These are phyloP conservation scores for Teleogryllus oceanicus DNA, from an alignment of 2,888 invertebrate genomes.

Conservation along the genomic window DNA sequence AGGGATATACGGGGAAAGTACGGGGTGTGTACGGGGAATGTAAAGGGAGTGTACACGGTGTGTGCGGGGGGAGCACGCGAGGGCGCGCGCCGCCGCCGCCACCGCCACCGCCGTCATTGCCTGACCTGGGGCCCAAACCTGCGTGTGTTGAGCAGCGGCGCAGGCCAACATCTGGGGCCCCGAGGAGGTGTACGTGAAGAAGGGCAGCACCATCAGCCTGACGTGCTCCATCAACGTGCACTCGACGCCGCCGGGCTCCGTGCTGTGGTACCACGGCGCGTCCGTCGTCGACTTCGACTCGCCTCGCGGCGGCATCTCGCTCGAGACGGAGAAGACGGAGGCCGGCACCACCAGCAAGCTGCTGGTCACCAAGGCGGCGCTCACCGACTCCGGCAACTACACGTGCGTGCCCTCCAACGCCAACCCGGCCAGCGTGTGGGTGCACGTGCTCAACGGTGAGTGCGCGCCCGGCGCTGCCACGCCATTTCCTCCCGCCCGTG, in stretches of 20 bases:
- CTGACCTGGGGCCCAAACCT: not conserved
- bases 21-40: too few species aligned
- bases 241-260: slow-evolving; percentile 71
- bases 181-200: slow-evolving; percentile 83
- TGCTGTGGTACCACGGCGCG: slow-evolving; percentile 81
- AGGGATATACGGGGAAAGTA: too few species aligned
- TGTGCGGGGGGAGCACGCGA: too few species aligned
- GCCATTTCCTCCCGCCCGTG: too few species aligned
- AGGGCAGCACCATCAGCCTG: slow-evolving; percentile 84
- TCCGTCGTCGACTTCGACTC: slow-evolving; percentile 80
- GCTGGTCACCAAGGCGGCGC: slow-evolving; percentile 78
- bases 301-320: slow-evolving; percentile 77
- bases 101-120: not conserved
- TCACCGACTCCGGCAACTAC: slow-evolving; percentile 80
- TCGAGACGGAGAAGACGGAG: slow-evolving; percentile 79
- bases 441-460: slow-evolving; percentile 81
- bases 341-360: slow-evolving; percentile 78
- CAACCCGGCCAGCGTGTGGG: slow-evolving; percentile 75
- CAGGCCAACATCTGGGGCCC: slow-evolving; percentile 82
- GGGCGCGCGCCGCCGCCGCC: not conserved
- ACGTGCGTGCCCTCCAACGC: slow-evolving; percentile 84
- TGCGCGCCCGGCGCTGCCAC: slow-evolving; percentile 18
- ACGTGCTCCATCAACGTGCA: slow-evolving; percentile 86
- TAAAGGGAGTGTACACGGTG: too few species aligned
- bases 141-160: slow-evolving; percentile 63